A percentile compares a stretch with the other conserved stretches of the same genome.
Conservation (phyloP, 2,888 invertebrate genomes). For the Drosophila anomelani region DNA sequence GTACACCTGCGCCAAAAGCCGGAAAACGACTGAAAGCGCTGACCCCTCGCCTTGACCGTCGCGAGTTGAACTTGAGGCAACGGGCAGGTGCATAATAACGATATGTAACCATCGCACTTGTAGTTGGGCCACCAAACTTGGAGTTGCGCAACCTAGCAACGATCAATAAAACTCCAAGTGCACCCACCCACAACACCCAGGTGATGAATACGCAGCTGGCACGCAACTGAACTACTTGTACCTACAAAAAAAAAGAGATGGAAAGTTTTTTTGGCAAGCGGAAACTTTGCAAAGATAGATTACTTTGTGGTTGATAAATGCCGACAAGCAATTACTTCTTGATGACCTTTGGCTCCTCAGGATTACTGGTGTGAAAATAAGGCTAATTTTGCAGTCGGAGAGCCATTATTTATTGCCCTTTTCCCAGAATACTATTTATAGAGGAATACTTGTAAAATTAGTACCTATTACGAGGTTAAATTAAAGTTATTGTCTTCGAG, state of each 20-base stretch:
- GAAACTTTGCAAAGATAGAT: constrained; percentile 26
- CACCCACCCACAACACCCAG: constrained; percentile 16
- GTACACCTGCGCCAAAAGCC: constrained; percentile 54
- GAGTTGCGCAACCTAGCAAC: constrained; percentile 64
- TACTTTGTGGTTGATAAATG: constrained; percentile 11
- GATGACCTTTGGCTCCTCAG: constrained; percentile 33
- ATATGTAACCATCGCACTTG: constrained; percentile 14
- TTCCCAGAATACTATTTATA: not conserved
- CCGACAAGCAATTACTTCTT: constrained; percentile 16
- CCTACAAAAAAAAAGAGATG: constrained; percentile 1
- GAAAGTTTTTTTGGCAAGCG: constrained; percentile 13
- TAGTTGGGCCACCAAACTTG: constrained; percentile 14
- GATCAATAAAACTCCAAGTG: constrained; percentile 55
- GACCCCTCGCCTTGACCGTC: constrained; percentile 74
- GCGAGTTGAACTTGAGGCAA: constrained; percentile 65
- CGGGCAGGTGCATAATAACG: constrained; percentile 28
- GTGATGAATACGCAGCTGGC: constrained; percentile 63
- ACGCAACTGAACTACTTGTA: constrained; percentile 65
- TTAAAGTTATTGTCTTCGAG: not conserved
- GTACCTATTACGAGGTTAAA: not conserved
- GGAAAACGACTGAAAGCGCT: constrained; percentile 44
- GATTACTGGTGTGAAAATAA: not conserved
- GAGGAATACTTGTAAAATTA: not conserved
- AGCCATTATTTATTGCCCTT: not conserved
- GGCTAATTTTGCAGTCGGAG: constrained; percentile 1